Evolutionary conservation across 2,888 invertebrate genomes (phyloP), one percentile per base, ranked within the genome.

Genomic region (Elysia crispata): DNA sequence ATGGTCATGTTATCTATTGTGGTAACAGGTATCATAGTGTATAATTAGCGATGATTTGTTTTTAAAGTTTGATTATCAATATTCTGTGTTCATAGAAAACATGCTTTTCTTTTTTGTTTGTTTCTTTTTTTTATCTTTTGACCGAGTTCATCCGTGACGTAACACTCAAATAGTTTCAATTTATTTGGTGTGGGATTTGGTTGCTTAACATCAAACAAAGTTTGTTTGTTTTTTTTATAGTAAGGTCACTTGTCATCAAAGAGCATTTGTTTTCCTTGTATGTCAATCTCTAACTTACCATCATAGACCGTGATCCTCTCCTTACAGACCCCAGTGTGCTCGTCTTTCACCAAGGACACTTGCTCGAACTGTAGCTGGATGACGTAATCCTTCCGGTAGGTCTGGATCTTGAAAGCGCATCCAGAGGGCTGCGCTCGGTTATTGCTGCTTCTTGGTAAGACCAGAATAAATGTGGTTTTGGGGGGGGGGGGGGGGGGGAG

Each of bases 341-440:
- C 1, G 20, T 57, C 64, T 13, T n/a, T 54, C 50, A 62, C 20
- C 28, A 79, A 33, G 20, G 20, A 18, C 18, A 79, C 79, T 28
- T 79, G 67, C 15, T 57, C 57, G 50, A 79, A 79, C 28, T 74
- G 54, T 0, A 79, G 60, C 1, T 67, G 67, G 20, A 79, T 25
- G 41, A 75, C 69, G 41, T 74, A 67, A 6, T 69, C 79, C 11
- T 79, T 74, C 41, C 75, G 49, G 74, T 75, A 79, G 74, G 79
- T 74, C 8, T 60, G 67, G 25, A 79, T 79, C 30, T 33, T 30
- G 74, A 74, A 79, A 1, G 54, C 28, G 23, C 79, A 75, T 1
- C 25, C 31, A 28, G 57, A 6, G 3, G 66, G 50, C 28, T 31
- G 60, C 5, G 64, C n/a, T 6, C 6, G 25, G 20, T 49, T 30